Evolutionary conservation across 30 jellyfish, hydroid and myxozoan species (phyloP).

Genomic region (Turritopsis rubra): DNA sequence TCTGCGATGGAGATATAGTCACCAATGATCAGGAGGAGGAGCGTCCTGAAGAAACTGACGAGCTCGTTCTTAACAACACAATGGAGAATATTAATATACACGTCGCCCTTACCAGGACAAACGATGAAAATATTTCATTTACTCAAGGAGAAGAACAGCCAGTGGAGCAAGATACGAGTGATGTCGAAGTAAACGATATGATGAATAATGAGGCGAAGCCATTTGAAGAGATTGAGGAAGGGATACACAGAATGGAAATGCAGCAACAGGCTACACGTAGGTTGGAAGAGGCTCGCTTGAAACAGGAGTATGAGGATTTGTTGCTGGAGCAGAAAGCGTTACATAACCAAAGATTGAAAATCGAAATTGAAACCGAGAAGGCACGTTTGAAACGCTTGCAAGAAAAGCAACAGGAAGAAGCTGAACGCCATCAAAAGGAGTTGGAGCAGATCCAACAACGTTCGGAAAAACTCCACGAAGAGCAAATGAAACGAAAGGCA

Average conservation of each 20-base stretch:
- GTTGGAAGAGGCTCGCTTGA: constrained; percentile 29
- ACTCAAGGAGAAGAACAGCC: not conserved
- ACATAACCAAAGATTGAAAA: constrained; percentile 23
- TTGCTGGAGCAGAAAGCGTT: constrained; percentile 38
- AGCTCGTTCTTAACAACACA: constrained; percentile 15
- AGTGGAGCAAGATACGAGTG: not conserved
- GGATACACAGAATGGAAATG: constrained; percentile 8
- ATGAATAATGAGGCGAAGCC: not conserved
- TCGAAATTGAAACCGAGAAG: constrained; percentile 37
- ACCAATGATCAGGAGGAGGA: constrained; percentile 7
- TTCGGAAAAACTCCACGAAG: constrained; percentile 13
- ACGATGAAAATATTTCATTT: not conserved
- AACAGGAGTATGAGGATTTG: constrained; percentile 29
- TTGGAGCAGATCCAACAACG: constrained; percentile 13
- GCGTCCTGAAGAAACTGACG: not conserved
- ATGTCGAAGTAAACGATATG: not conserved
- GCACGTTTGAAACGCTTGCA: constrained; percentile 33
- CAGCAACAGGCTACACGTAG: constrained; percentile 5
- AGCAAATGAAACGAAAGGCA: constrained; percentile 10
- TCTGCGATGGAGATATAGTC: not conserved
- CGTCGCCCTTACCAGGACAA: not conserved
- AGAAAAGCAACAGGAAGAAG: constrained; percentile 29
- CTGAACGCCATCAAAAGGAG: not conserved
- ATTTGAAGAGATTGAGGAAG: not conserved
- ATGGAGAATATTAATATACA: not conserved